These are phyloP conservation scores for Rhinophrynus dorsalis DNA, from an alignment of 2,797 vertebrate genomes.

Conservation along the genomic window DNA sequence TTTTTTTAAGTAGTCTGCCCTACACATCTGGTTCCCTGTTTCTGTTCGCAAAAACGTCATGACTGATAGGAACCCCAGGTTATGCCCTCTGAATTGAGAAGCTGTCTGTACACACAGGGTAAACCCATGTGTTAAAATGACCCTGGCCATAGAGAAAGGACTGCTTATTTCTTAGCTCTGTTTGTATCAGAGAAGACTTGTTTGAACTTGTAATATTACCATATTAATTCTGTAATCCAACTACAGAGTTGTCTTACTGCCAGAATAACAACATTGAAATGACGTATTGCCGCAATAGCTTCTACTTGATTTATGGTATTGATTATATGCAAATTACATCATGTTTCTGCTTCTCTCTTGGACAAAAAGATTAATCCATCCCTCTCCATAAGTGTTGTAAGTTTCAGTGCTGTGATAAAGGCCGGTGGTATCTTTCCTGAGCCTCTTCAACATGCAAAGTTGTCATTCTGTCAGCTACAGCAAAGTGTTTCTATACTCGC, in stretches of 20 bases:
- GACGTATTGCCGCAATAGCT: constrained; percentile 30
- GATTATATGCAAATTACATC: constrained; percentile 46
- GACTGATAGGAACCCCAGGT: no score
- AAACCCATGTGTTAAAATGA: no score
- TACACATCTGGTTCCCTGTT: no score
- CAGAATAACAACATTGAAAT: constrained; percentile 17
- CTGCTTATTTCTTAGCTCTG: background rate
- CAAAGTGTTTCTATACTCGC: constrained; percentile 35
- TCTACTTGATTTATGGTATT: constrained; percentile 40
- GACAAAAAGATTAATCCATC: constrained; percentile 40
- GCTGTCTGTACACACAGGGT: no score
- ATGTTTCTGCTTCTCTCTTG: constrained; percentile 38
- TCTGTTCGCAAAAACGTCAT: no score
- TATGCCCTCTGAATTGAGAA: no score
- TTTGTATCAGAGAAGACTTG: background rate
- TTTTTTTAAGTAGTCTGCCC: no score
- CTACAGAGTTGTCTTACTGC: constrained; percentile 1
- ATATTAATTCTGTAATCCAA: constrained; percentile 10
- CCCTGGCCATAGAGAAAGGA: no score
- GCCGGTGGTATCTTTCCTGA: constrained; percentile 30
- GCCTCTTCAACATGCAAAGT: constrained; percentile 37
- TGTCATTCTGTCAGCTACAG: constrained; percentile 42
- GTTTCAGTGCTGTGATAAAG: constrained; percentile 26
- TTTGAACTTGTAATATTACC: background rate
- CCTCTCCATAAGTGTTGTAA: constrained; percentile 23